Evolutionary conservation across 2,888 invertebrate genomes (phyloP), one percentile per base, ranked within the genome.

Genomic region (Troides helena): DNA sequence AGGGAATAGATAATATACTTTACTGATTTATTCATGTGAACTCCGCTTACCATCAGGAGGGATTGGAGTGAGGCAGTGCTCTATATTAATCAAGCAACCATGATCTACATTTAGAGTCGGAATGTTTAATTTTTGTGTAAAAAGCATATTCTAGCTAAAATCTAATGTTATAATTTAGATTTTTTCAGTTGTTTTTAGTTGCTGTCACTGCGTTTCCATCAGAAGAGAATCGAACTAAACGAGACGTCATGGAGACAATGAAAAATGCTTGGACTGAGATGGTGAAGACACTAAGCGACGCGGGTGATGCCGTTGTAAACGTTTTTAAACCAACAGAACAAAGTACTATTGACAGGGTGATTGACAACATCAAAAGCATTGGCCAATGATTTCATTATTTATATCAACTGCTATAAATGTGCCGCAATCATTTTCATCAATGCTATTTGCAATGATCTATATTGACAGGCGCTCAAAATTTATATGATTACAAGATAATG

Each of bases 281-380:
- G 60, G 87, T 87, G 56, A 85, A 80, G 73, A 87, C 89, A 0
- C 73, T 91, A 46, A 83, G 81, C 14, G 83, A 90, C 18, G 92
- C 91, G 0, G 85, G 89, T 0, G 90, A 91, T 66, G 86, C 90
- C 0, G 87, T 91, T 0, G 89, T 91, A 2, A 81, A 90, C 64
- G 89, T 88, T 8, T 89, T 91, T 73, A 90, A 88, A 62, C 91
- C 90, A 0, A 90, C 90, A 0, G 90, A 92, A 75, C 90, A 88
- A 74, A 86, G 86, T 67, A 73, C 84, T 8, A 62, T 88, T 5
- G 84, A 86, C 72, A 89, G 89, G 77, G 79, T 90, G 78, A 82
- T 86, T 8, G 89, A 90, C 71, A 81, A 83, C 39, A 72, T 89
- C 61, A 89, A 88, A 72, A 77, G 73, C 67, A 72, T 88, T 50